Conservation (phyloP, 1,140 invertebrate species). For the Melanaphis sacchari region DNA sequence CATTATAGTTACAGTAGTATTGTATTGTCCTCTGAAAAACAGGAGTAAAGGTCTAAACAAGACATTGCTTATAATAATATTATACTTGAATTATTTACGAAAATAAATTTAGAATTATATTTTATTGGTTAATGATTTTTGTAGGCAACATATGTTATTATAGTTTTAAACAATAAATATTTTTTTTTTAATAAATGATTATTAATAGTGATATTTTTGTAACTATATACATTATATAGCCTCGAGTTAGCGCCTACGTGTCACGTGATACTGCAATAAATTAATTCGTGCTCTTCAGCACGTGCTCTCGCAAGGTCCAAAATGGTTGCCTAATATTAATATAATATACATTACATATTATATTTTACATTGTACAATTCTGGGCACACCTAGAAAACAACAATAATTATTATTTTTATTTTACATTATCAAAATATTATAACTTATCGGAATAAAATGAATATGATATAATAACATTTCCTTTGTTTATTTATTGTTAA, state of each 20-base stretch:
- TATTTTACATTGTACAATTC: neutral
- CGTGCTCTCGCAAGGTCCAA: neutral
- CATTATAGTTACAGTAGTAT: neutral
- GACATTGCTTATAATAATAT: neutral
- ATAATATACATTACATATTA: neutral
- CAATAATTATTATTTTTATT: neutral
- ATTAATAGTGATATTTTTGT: neutral
- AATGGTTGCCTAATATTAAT: neutral
- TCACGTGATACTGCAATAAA: neutral
- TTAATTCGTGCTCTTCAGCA: neutral
- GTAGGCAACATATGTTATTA: neutral
- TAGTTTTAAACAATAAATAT: neutral
- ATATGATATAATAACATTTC: neutral
- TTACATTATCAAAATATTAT: neutral
- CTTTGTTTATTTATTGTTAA: neutral
- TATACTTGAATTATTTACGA: neutral
- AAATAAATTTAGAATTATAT: neutral
- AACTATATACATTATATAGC: neutral
- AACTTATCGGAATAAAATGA: neutral
- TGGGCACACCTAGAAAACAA: slow-evolving; percentile 18
- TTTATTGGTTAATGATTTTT: neutral
- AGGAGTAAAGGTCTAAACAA: neutral
- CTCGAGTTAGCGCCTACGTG: neutral
- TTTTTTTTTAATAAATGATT: neutral
- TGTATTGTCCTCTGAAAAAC: neutral